These are phyloP conservation scores for Mythimna albipuncta DNA, from an alignment of 2,888 invertebrate species.

Conservation along the genomic window DNA sequence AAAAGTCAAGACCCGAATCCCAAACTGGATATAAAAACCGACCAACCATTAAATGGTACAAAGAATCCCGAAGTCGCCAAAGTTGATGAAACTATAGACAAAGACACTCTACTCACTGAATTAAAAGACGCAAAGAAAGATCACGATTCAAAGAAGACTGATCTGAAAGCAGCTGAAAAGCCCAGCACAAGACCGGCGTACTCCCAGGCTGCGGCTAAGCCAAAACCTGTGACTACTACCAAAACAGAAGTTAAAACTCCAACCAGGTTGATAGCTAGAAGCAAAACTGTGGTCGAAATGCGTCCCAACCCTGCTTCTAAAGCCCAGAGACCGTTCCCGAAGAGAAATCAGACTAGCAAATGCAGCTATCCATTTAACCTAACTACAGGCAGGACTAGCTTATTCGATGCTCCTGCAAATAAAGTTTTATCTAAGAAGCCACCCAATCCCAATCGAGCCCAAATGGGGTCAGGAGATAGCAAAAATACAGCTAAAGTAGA, in stretches of 20 bases:
- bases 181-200: slow-evolving; percentile 81
- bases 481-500: slow-evolving; percentile 76
- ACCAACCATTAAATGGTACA: slow-evolving; percentile 25
- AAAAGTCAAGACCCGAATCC: slow-evolving; percentile 11
- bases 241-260: slow-evolving; percentile 82
- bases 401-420: slow-evolving; percentile 81
- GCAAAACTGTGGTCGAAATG: slow-evolving; percentile 87
- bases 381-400: slow-evolving; percentile 86
- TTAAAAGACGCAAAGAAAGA: slow-evolving; percentile 73
- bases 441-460: slow-evolving; percentile 71
- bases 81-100: slow-evolving; percentile 47
- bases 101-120: slow-evolving; percentile 67
- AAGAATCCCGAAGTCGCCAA: slow-evolving; percentile 59
- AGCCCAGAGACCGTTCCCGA: slow-evolving; percentile 76
- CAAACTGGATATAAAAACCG: background rate
- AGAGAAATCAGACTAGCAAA: slow-evolving; percentile 81
- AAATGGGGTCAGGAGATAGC: slow-evolving; percentile 81
- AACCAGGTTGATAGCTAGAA: slow-evolving; percentile 77
- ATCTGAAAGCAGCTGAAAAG: slow-evolving; percentile 75
- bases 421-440: slow-evolving; percentile 75
- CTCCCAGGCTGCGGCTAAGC: slow-evolving; percentile 89
- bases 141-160: slow-evolving; percentile 72
- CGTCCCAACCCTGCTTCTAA: slow-evolving; percentile 74
- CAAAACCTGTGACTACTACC: slow-evolving; percentile 75
- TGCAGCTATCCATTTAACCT: slow-evolving; percentile 89